Percentiles rank a stretch among this genome's conserved stretches.
Conservation (phyloP, 92 coral and sea anemone genomes). For the Porites cylindrica region DNA sequence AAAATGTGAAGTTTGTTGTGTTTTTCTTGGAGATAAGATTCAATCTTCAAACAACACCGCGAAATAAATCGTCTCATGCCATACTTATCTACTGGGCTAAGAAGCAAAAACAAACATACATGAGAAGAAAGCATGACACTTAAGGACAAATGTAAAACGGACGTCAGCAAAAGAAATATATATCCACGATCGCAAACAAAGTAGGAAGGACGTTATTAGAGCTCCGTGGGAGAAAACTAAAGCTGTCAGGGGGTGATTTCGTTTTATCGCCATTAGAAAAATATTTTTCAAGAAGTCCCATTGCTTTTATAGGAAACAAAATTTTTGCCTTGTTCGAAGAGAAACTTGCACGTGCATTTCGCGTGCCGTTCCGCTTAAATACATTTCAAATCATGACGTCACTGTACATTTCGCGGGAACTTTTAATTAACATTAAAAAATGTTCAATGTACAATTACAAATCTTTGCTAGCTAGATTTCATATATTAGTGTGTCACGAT, state of each 20-base stretch:
- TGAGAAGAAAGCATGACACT: constrained; percentile 14
- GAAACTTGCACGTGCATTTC: constrained; percentile 50
- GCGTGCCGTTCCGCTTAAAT: constrained; percentile 59
- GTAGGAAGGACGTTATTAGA: not conserved
- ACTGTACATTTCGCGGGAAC: constrained; percentile 1
- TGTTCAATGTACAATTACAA: not conserved
- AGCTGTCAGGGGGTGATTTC: constrained; percentile 24
- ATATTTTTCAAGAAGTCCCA: not conserved
- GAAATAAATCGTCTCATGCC: not conserved
- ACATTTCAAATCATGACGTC: constrained; percentile 41
- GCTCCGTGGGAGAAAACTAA: constrained; percentile 22
- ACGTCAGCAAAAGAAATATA: constrained; percentile 7
- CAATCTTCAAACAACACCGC: constrained; percentile 50
- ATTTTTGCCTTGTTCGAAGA: not conserved
- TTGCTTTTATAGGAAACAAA: not conserved
- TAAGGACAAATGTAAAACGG: constrained; percentile 23
- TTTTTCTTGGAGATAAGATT: constrained; percentile 46
- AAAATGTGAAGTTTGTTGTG: constrained; percentile 21
- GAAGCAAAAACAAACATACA: constrained; percentile 6
- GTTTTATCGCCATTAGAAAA: constrained; percentile 14
- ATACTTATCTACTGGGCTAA: constrained; percentile 23
- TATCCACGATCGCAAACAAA: not conserved
- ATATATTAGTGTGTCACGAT: not conserved
- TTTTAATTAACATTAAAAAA: constrained; percentile 33
- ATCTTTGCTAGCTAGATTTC: not conserved